These are phyloP conservation scores for Vidua chalybeata DNA, from an alignment of 2,113 vertebrate genomes.

Conservation along the genomic window DNA sequence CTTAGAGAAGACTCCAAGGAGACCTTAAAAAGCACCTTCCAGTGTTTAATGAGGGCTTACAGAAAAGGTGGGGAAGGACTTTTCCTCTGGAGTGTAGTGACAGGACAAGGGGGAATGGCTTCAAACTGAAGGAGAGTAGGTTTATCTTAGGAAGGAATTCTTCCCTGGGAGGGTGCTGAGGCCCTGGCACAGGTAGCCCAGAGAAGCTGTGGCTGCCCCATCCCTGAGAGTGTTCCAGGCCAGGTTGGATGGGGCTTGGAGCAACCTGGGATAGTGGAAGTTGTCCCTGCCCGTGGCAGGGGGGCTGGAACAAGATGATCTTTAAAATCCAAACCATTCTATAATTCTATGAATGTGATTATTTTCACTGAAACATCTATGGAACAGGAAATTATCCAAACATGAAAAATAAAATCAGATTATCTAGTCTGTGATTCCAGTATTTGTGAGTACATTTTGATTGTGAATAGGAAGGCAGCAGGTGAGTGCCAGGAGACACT, in stretches of 20 bases:
- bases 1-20: background rate
- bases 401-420: background rate
- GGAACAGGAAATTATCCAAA: background rate
- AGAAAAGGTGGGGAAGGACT: background rate
- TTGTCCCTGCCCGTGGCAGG: rapidly evolving
- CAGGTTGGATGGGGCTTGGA: background rate
- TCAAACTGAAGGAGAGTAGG: background rate
- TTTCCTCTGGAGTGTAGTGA: background rate
- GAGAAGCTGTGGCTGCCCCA: rapidly evolving
- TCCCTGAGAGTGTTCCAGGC: background rate
- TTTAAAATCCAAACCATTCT: background rate
- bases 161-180: background rate
- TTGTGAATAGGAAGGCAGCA: background rate
- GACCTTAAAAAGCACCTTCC: background rate
- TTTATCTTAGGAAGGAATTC: background rate
- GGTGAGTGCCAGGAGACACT: background rate
- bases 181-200: background rate
- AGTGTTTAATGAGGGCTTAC: background rate
- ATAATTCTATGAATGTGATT: background rate
- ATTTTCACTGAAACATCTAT: background rate
- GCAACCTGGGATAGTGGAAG: background rate
- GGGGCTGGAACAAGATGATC: rapidly evolving
- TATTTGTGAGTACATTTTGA: background rate
- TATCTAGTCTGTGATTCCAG: background rate
- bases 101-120: background rate